Evolutionary conservation across 2,113 vertebrate species (phyloP).

Genomic region (Corythoichthys intestinalis): DNA sequence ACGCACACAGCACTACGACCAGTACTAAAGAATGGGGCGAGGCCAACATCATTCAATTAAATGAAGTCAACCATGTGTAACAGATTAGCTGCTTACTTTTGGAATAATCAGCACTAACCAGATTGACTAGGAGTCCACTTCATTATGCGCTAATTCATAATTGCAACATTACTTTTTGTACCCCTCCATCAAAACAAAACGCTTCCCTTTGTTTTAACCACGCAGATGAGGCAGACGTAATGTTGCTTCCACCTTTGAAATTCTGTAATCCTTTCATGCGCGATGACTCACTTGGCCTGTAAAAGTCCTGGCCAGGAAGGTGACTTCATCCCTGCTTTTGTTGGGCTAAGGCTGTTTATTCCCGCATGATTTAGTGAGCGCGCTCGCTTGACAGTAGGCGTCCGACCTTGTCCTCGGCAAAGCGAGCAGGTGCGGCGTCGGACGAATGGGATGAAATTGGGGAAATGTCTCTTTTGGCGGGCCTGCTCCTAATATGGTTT

Average conservation of each 20-base stretch:
- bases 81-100: background rate
- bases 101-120: background rate
- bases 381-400: background rate
- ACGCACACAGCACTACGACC: background rate
- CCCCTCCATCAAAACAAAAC: background rate
- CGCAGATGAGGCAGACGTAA: background rate
- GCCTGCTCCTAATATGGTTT: background rate
- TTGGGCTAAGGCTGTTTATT: background rate
- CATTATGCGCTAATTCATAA: background rate
- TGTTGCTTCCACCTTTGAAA: background rate
- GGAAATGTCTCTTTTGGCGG: constrained; percentile 3
- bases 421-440: background rate
- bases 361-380: constrained; percentile 2
- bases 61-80: background rate
- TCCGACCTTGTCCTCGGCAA: constrained; percentile 1
- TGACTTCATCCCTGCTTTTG: background rate
- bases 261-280: constrained; percentile 1
- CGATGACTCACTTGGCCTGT: constrained; percentile 6
- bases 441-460: constrained; percentile 14
- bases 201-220: background rate
- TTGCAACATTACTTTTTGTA: background rate
- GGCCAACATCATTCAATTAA: constrained; percentile 1
- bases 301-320: constrained; percentile 6
- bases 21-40: background rate
- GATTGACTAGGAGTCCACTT: background rate